Base-by-base conservation (phyloP, 2,888 invertebrate species). In the Brachylomia viminalis region DNA sequence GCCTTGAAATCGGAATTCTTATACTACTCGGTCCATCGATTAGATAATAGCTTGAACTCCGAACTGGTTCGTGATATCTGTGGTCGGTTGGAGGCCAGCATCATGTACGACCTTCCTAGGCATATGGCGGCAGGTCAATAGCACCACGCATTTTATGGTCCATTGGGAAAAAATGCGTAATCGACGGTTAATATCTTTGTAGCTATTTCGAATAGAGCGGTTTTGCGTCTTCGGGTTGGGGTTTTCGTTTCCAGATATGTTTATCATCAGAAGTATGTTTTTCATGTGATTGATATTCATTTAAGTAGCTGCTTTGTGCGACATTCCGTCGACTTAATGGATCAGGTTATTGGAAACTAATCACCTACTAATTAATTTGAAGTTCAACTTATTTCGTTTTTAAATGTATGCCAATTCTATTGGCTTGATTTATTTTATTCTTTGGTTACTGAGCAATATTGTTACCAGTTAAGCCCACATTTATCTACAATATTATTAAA, bases 111-210 rank as follows among this genome's bases (percentile, higher is more conserved):
- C 78, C 80, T 78, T 82, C 65, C 13, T 54, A 72, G 58, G 59
- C 77, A 77, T 86, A 77, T 77, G 77, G 67, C 67, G 52, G 67
- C 68, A 72, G 85, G 85, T 86, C 83, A 86, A 80, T 85, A 86
- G 74, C 85, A 83, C 68, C 38, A 70, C 65, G 30, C n/a, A 73
- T 66, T 66, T 81, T 73, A 72, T 75, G 49, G 42, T 62, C 20
- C 38, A 72, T 61, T 62, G 52, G 17, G 15, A 65, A 76, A 76
- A 69, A 52, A 76, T 65, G 17, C 38, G 56, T 72, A 69, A 71
- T 64, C 61, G 38, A 73, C 70, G 38, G 59, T 47, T 71, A 23
- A 52, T 58, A 69, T 59, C 4, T 52, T 52, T 66, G 47, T 45
- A 65, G 68, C 54, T 54, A 30, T 62, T 42, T n/a, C 15, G 17